Conservation (phyloP, 2,888 invertebrate species). For the Apomyelois bistriatella region DNA sequence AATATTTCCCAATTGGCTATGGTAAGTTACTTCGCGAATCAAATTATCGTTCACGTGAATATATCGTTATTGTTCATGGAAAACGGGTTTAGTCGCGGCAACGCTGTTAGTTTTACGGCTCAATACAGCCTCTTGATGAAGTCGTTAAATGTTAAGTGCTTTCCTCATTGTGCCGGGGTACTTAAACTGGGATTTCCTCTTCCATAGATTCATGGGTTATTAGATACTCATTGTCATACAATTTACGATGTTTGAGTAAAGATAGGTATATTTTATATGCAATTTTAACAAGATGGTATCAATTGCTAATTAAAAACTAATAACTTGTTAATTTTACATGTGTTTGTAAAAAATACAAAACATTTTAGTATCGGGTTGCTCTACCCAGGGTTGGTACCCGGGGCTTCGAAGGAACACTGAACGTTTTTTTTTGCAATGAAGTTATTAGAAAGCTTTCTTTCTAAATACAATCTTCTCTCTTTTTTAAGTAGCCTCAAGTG, state of each 20-base stretch:
- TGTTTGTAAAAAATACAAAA: no score
- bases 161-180: background rate
- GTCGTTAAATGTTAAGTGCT: slow-evolving; percentile 3
- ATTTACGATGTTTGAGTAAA: background rate
- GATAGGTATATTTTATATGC: no score
- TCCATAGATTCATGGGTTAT: background rate
- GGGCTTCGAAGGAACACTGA: no score
- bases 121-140: slow-evolving; percentile 3
- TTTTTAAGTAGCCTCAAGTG: no score
- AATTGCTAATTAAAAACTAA: no score
- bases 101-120: slow-evolving; percentile 4
- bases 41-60: slow-evolving; percentile 32
- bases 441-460: no score
- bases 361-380: no score
- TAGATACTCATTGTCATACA: background rate
- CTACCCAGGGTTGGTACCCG: no score
- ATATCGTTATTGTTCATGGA: slow-evolving; percentile 33
- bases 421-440: no score
- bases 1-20: background rate
- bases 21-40: slow-evolving; percentile 20
- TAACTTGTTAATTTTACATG: no score
- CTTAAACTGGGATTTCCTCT: background rate
- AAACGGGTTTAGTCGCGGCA: background rate
- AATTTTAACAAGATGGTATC: no score
- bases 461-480: no score